These are phyloP conservation scores for Zoanthus gigantus DNA, from an alignment of 92 coral and sea anemone genomes.

Conservation along the genomic window DNA sequence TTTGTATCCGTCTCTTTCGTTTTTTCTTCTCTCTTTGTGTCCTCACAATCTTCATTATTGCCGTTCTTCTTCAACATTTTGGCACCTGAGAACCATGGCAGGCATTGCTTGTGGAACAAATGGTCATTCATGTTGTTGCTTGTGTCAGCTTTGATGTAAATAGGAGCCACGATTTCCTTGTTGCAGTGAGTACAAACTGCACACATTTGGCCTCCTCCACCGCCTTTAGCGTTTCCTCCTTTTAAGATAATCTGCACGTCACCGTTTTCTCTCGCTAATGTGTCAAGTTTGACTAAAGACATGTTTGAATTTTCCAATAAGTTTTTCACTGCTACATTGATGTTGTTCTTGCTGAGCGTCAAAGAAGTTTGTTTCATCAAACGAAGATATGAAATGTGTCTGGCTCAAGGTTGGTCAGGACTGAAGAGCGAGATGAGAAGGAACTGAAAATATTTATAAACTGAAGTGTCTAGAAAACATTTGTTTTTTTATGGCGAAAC, in stretches of 20 bases:
- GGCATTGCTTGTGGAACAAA: constrained; percentile 53
- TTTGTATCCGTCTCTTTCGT: constrained; percentile 68
- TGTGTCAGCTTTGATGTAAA: constrained; percentile 83
- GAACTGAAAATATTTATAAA: background rate
- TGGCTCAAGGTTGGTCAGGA: background rate
- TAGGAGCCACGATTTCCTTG: constrained; percentile 82
- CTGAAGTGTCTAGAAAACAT: background rate
- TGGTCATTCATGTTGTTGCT: constrained; percentile 69
- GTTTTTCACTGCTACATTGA: background rate
- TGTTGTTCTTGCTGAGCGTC: background rate
- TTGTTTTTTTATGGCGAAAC: background rate
- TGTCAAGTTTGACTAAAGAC: constrained; percentile 33
- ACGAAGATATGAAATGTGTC: background rate
- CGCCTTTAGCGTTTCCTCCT: constrained; percentile 69
- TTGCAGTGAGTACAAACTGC: constrained; percentile 93
- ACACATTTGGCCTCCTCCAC: constrained; percentile 55
- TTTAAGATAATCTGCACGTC: constrained; percentile 88
- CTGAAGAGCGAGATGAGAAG: background rate
- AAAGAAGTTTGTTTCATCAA: background rate
- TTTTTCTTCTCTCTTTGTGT: constrained; percentile 68
- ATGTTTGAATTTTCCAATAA: background rate
- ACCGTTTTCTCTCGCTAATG: constrained; percentile 69
- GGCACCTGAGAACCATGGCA: constrained; percentile 51
- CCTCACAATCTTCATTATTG: constrained; percentile 67
- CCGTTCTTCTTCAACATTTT: constrained; percentile 76